phyloP scores from a whole-genome alignment of 2,113 vertebrate genomes.

The Cheilinus undulatus region DNA sequence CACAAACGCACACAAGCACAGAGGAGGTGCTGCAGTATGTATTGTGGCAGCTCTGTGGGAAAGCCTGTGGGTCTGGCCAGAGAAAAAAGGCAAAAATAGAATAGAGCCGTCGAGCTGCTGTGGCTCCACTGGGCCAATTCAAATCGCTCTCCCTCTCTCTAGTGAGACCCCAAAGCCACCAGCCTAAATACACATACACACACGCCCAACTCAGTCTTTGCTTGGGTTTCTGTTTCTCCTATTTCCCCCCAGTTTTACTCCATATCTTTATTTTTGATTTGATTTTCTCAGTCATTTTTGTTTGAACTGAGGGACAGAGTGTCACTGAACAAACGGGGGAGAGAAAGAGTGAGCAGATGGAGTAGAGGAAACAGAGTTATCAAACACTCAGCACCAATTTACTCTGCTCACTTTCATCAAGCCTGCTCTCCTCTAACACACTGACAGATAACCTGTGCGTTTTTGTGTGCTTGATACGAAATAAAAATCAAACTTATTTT shows the following conservation, averaged over 20 bases:
- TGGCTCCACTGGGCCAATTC: constrained; percentile 52
- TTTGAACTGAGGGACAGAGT: constrained; percentile 37
- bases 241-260: background rate
- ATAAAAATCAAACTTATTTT: constrained; percentile 53
- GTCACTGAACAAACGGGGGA: constrained; percentile 14
- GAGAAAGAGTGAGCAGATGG: constrained; percentile 13
- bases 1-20: background rate
- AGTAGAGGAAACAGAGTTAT: constrained; percentile 38
- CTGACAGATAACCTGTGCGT: constrained; percentile 14
- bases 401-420: constrained; percentile 34
- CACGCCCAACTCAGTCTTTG: constrained; percentile 12
- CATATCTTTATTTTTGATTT: constrained; percentile 12
- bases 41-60: constrained; percentile 63
- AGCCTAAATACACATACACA: constrained; percentile 1
- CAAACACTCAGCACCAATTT: constrained; percentile 41
- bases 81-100: constrained; percentile 73
- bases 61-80: constrained; percentile 62
- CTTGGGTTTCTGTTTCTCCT: constrained; percentile 10
- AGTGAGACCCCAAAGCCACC: constrained; percentile 2
- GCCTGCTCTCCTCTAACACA: constrained; percentile 19
- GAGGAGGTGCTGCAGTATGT: constrained; percentile 48
- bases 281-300: constrained; percentile 28
- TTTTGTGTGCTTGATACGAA: constrained; percentile 23
- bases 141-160: constrained; percentile 41
- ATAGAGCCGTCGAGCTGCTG: constrained; percentile 47